Evolutionary conservation across 1,140 invertebrate species (phyloP), one percentile per base, ranked within the genome.

Genomic region (Brachionus calyciflorus): DNA sequence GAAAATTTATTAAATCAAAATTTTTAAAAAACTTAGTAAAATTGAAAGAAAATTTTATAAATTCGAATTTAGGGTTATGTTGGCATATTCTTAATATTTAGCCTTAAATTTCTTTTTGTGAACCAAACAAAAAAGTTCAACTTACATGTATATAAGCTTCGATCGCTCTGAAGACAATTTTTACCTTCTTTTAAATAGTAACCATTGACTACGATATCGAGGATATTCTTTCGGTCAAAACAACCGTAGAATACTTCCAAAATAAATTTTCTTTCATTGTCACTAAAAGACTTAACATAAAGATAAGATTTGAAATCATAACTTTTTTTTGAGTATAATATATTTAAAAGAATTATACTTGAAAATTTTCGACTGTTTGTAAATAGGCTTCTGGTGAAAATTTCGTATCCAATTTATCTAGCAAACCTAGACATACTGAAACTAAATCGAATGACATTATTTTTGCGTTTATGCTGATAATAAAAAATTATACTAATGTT

Each of bases 181-280:
- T 73, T 49, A 7, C 69, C 69, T 19, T 73, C 69, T 53, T 73
- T 73, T 1, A 21, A 49, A 46, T 51, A 73, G 19, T 73, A 73
- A 12, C 69, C 69, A 24, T 73, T 26, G 4, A 73, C 46, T 1
- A 73, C 69, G 17, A 55, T 73, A 17, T 55, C 51, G 7, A 73
- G 1, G 14, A 73, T 73, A 19, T 30, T 49, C 40, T 51, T 49
- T 37, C 51, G 37, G 37, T 73, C 69, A 40, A 37, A 73, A 24
- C 69, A 73, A 6, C 69, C 69, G 9, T 73, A 73, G 24, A 73
- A 73, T 30, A 51, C 19, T 21, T 73, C 69, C 26, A 73, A 21
- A 5, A 73, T 41, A 14, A 73, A 53, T 5, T 49, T 48, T 41
- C 44, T 65, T 65, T 65, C 60, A 14, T 9, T 21, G 24, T 65